Percentiles rank a stretch among this genome's conserved stretches.
phyloP scores from a whole-genome alignment of 2,113 vertebrate species.

The Fulmarus glacialis region DNA sequence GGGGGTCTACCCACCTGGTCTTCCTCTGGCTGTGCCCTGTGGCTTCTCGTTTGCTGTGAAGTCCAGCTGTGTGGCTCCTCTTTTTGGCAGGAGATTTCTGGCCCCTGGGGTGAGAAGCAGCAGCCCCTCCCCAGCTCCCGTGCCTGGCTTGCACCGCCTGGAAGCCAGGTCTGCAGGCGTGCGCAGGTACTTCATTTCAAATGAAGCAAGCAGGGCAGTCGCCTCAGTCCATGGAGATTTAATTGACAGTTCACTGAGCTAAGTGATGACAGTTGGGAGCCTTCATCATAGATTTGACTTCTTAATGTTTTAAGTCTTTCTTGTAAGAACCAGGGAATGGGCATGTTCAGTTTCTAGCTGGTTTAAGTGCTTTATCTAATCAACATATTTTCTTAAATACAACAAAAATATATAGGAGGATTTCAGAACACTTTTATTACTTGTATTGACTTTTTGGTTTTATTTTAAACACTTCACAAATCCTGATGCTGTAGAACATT shows the following conservation, averaged over 20 bases:
- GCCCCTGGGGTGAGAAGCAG: neutral
- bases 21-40: neutral
- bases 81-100: neutral
- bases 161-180: neutral
- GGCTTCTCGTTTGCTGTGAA: neutral
- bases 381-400: neutral
- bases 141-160: neutral
- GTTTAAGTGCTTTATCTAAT: neutral
- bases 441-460: neutral
- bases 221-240: neutral
- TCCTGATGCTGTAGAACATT: neutral
- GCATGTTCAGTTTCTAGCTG: neutral
- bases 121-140: neutral
- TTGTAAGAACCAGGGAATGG: neutral
- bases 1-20: neutral
- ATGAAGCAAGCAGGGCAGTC: neutral
- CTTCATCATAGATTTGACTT: neutral
- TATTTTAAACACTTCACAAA: neutral
- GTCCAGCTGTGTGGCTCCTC: neutral
- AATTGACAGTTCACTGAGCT: neutral
- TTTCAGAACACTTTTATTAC: neutral
- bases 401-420: neutral
- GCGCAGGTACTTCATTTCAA: neutral
- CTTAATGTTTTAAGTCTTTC: neutral
- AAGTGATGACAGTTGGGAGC: neutral